Evolutionary conservation across 2,888 invertebrate species (phyloP).

Genomic region (Drosophila rubida): DNA sequence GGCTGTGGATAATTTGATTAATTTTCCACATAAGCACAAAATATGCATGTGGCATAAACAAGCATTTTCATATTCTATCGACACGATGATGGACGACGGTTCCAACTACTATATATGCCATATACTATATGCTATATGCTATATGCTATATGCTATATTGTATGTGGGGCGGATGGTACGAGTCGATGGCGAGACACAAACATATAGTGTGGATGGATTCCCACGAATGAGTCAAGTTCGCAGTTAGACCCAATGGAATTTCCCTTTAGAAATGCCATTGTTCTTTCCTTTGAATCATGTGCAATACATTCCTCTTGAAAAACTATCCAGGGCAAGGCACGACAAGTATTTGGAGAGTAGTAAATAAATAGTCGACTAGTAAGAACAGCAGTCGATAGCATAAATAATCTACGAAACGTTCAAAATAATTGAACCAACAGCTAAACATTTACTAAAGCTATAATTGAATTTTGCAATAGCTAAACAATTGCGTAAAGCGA

Average conservation of each 20-base stretch:
- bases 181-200: not conserved
- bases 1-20: slow-evolving; percentile 58
- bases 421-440: too few species aligned
- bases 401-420: too few species aligned
- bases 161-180: not conserved
- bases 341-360: too few species aligned
- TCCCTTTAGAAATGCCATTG: not conserved
- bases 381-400: too few species aligned
- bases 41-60: slow-evolving; percentile 11
- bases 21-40: slow-evolving; percentile 45
- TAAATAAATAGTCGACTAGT: too few species aligned
- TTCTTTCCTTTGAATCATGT: not conserved
- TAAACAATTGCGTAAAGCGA: too few species aligned
- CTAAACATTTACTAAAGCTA: too few species aligned
- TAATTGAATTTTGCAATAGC: too few species aligned
- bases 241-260: not conserved
- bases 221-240: not conserved
- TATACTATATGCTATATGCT: not conserved
- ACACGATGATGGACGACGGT: slow-evolving; percentile 4
- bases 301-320: not conserved
- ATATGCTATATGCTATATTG: not conserved
- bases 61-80: slow-evolving; percentile 16
- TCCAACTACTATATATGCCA: not conserved
- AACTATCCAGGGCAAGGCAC: too few species aligned
- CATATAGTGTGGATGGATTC: not conserved